Conservation (phyloP, 2,797 vertebrate species). For the Melanotaenia parkinsoni region DNA sequence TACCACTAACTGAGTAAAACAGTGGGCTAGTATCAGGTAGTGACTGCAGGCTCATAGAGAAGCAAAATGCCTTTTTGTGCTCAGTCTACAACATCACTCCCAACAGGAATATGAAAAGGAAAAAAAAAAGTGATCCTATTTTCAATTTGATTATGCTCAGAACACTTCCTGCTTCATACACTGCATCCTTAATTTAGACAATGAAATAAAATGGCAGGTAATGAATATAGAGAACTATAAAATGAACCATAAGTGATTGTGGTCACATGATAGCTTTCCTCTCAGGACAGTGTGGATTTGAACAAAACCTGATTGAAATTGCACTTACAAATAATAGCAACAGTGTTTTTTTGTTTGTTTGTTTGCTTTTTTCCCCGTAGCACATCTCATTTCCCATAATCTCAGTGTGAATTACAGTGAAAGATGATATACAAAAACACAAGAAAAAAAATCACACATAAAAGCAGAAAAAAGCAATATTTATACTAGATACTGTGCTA, state of each 20-base stretch:
- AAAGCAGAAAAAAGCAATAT: background rate
- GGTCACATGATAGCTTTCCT: background rate
- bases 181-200: background rate
- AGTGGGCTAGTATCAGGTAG: background rate
- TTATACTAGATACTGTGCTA: background rate
- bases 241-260: background rate
- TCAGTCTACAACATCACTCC: background rate
- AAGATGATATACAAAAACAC: background rate
- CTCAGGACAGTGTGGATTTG: background rate
- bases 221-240: background rate
- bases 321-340: background rate
- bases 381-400: background rate
- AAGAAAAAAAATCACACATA: background rate
- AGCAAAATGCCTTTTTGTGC: background rate
- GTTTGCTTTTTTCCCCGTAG: background rate
- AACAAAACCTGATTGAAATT: background rate
- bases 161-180: background rate
- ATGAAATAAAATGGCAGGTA: background rate
- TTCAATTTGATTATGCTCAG: background rate
- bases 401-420: background rate
- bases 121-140: background rate
- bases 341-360: background rate
- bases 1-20: background rate
- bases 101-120: background rate
- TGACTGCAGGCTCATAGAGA: background rate